These are phyloP conservation scores for Actenoides hombroni DNA, from an alignment of 2,113 vertebrate species.

Conservation along the genomic window DNA sequence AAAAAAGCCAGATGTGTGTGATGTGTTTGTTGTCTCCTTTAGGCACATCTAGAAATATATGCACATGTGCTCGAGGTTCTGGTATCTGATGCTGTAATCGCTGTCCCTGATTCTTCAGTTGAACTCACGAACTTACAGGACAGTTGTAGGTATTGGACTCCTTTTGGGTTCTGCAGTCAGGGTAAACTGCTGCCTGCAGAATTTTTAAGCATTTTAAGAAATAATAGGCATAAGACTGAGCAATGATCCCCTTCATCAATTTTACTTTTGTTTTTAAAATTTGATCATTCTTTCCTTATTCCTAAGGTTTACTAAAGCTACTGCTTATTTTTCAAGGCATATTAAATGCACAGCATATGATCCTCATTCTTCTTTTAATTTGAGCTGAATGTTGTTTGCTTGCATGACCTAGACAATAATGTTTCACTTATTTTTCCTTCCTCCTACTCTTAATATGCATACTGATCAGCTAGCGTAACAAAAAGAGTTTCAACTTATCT, in stretches of 20 bases:
- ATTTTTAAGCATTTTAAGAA: neutral
- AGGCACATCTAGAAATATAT: neutral
- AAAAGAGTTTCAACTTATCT: neutral
- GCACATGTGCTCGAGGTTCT: neutral
- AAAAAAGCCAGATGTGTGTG: neutral
- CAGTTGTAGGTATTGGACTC: neutral
- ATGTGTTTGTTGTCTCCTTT: neutral
- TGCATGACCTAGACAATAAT: neutral
- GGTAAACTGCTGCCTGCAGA: neutral
- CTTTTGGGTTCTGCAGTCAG: neutral
- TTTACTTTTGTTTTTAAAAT: neutral
- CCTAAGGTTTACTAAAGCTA: neutral
- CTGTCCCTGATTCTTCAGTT: neutral
- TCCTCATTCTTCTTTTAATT: neutral
- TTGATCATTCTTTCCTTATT: neutral
- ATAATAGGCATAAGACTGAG: neutral
- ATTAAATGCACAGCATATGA: neutral
- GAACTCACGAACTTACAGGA: neutral
- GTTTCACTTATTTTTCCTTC: neutral
- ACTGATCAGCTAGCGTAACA: neutral
- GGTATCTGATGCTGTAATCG: neutral
- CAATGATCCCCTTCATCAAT: fast-evolving
- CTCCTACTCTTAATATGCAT: neutral
- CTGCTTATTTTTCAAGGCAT: neutral
- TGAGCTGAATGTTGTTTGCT: neutral